Conservation (phyloP, 2,113 vertebrate genomes). For the Oxyura jamaicensis region DNA sequence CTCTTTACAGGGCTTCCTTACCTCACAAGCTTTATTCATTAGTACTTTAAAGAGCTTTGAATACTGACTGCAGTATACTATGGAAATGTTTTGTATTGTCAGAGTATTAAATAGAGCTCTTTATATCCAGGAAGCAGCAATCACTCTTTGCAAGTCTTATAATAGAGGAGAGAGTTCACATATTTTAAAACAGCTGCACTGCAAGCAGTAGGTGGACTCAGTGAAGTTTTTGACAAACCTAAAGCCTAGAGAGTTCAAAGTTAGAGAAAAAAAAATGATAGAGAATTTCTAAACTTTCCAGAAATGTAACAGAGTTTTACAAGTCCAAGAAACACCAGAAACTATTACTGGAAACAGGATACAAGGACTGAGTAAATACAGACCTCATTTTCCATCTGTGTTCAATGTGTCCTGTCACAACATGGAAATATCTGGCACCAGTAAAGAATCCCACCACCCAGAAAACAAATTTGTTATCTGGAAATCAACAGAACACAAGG, state of each 20-base stretch:
- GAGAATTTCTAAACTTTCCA: not conserved
- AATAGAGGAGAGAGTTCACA: rapidly evolving
- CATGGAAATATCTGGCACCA: not conserved
- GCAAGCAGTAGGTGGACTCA: not conserved
- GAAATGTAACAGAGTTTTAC: not conserved
- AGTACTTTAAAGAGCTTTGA: conserved; percentile 41
- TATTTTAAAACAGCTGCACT: not conserved
- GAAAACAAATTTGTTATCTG: not conserved
- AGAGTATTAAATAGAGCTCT: not conserved
- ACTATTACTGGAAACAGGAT: not conserved
- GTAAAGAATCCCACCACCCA: not conserved
- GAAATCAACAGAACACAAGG: not conserved
- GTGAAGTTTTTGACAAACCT: not conserved
- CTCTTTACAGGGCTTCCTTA: conserved; percentile 44
- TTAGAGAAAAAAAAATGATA: not conserved
- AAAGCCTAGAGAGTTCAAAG: not conserved
- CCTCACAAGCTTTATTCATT: conserved; percentile 14
- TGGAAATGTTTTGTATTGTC: not conserved
- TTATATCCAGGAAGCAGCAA: not conserved
- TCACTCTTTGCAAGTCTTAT: not conserved
- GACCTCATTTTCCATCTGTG: not conserved
- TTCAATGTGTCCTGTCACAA: not conserved
- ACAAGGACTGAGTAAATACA: not conserved
- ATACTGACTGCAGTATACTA: not conserved
- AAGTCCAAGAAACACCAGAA: not conserved